phyloP scores from a whole-genome alignment of 2,797 vertebrate species.

The Sus cebifrons region DNA sequence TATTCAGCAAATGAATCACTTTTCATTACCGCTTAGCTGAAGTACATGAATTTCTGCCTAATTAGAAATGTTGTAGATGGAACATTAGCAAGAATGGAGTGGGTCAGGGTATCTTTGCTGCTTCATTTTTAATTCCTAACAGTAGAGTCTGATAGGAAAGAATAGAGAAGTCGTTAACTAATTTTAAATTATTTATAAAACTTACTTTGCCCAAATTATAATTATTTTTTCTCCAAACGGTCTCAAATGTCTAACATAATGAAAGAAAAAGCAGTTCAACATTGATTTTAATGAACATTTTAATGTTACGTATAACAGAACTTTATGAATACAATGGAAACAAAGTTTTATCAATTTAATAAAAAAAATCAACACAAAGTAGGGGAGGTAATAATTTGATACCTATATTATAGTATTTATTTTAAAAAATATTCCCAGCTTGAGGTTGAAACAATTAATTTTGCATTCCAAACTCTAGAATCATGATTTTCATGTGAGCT shows the following conservation, averaged over 20 bases:
- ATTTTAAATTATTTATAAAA: slow-evolving; percentile 95
- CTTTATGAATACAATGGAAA: slow-evolving; percentile 96
- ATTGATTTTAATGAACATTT: slow-evolving; percentile 97
- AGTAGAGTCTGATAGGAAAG: slow-evolving; percentile 90
- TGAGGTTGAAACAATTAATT: slow-evolving; percentile 90
- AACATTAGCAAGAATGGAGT: slow-evolving; percentile 92
- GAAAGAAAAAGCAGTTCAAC: slow-evolving; percentile 90
- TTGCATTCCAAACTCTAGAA: slow-evolving; percentile 91
- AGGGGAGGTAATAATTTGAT: slow-evolving; percentile 91
- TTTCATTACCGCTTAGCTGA: slow-evolving; percentile 94
- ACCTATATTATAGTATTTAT: slow-evolving; percentile 94
- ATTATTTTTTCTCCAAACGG: slow-evolving; percentile 92
- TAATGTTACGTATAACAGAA: slow-evolving; percentile 98
- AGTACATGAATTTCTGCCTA: slow-evolving; percentile 94
- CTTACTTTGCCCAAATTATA: slow-evolving; percentile 94
- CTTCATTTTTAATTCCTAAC: slow-evolving; percentile 93
- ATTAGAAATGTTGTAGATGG: slow-evolving; percentile 94
- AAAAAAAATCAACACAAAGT: slow-evolving; percentile 92
- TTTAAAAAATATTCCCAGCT: slow-evolving; percentile 93
- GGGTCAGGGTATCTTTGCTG: slow-evolving; percentile 91
- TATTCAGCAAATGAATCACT: slow-evolving; percentile 94
- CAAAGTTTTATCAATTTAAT: slow-evolving; percentile 92
- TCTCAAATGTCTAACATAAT: slow-evolving; percentile 91
- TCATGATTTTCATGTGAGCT: slow-evolving; percentile 91
- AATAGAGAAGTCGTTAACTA: slow-evolving; percentile 93